These are phyloP conservation scores for Luidia sarsii DNA, from an alignment of 53 echinoderm and acorn worm genomes.

Conservation along the genomic window DNA sequence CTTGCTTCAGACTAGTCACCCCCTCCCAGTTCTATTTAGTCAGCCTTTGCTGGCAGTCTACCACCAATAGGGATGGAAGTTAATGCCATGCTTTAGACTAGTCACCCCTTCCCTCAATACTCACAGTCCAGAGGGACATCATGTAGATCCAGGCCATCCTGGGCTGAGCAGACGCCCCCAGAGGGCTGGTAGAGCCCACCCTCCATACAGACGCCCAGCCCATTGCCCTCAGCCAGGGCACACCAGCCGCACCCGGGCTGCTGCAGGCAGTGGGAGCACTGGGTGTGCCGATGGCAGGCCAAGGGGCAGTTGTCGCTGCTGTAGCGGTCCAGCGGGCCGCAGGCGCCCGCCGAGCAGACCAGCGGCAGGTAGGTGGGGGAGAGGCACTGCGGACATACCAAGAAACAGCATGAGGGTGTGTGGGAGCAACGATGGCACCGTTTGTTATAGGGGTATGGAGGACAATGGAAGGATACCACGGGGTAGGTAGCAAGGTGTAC, in stretches of 20 bases:
- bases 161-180: constrained; percentile 61
- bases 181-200: constrained; percentile 74
- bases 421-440: not conserved
- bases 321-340: constrained; percentile 73
- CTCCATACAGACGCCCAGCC: constrained; percentile 89
- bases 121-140: constrained; percentile 22
- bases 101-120: too few relatives aligned
- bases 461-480: too few relatives aligned
- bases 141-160: too few relatives aligned
- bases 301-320: constrained; percentile 61
- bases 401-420: constrained; percentile 1
- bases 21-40: too few relatives aligned
- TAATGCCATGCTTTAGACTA: too few relatives aligned
- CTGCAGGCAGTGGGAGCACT: constrained; percentile 74
- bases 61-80: too few relatives aligned
- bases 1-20: too few relatives aligned
- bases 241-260: constrained; percentile 97
- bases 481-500: too few relatives aligned
- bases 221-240: constrained; percentile 68
- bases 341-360: constrained; percentile 76
- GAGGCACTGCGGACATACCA: constrained; percentile 66
- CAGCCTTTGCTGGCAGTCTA: too few relatives aligned
- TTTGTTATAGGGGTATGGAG: too few relatives aligned
- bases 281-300: constrained; percentile 68
- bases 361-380: constrained; percentile 82